Conservation (phyloP, 2,113 vertebrate species). For the Zosterops hypoxanthus region DNA sequence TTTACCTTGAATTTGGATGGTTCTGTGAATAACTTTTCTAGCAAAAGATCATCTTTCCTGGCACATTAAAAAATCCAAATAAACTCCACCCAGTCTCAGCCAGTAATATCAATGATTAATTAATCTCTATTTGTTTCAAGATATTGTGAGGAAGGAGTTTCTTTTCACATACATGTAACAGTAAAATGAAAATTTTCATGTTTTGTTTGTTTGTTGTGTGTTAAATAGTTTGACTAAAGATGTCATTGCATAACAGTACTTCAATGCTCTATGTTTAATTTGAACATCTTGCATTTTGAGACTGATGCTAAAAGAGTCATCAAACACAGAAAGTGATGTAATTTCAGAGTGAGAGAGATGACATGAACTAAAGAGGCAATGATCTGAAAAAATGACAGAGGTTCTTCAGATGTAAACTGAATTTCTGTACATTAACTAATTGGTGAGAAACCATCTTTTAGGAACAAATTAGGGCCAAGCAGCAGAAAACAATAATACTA, state of each 20-base stretch:
- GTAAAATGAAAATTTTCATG: neutral
- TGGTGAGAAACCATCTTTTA: neutral
- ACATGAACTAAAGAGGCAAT: neutral
- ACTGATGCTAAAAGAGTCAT: neutral
- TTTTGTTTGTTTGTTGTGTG: neutral
- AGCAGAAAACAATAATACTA: slow-evolving; percentile 21
- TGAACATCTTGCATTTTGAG: neutral
- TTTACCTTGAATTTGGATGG: neutral
- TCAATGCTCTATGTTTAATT: neutral
- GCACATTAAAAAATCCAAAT: neutral
- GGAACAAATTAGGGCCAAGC: neutral
- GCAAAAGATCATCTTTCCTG: neutral
- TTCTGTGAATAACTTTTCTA: neutral
- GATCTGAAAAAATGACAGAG: neutral
- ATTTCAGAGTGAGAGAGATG: neutral
- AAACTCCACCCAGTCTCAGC: fast-evolving
- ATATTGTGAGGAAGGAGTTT: neutral
- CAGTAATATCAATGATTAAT: neutral
- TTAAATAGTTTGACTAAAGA: neutral
- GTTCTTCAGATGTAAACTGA: neutral
- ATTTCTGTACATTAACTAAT: slow-evolving; percentile 17
- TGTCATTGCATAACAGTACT: neutral
- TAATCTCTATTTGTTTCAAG: neutral
- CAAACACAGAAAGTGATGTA: neutral
- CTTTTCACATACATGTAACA: neutral